These are phyloP conservation scores for Drosophila kambysellisi DNA, from an alignment of 2,888 invertebrate genomes.

Conservation along the genomic window DNA sequence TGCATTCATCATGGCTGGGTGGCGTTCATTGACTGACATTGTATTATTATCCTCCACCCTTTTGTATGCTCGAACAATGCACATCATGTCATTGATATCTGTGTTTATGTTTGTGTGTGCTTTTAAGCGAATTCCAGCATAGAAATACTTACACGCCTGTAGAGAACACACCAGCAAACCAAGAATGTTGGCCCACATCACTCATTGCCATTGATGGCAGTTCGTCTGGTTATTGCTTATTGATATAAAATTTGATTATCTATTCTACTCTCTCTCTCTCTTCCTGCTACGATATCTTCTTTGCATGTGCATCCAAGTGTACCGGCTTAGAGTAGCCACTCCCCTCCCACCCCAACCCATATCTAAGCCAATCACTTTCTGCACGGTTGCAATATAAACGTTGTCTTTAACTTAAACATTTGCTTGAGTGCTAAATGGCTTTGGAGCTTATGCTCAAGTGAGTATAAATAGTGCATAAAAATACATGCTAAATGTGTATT, in stretches of 20 bases:
- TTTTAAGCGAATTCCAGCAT: constrained; percentile 25
- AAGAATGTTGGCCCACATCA: constrained; percentile 28
- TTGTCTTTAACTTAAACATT: not conserved
- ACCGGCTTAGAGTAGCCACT: constrained; percentile 15
- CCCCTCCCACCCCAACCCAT: no score
- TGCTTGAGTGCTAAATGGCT: not conserved
- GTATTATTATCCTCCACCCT: constrained; percentile 25
- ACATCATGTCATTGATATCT: constrained; percentile 24
- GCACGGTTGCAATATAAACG: constrained; percentile 4
- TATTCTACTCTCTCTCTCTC: constrained; percentile 32
- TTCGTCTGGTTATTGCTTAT: constrained; percentile 68
- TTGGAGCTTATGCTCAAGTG: not conserved
- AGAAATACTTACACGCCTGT: constrained; percentile 14
- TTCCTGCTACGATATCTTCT: constrained; percentile 43
- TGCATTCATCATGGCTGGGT: constrained; percentile 49
- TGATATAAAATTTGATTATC: constrained; percentile 69
- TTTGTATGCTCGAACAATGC: constrained; percentile 50
- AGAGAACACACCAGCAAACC: not conserved
- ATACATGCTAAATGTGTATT: not conserved
- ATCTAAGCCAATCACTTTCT: no score
- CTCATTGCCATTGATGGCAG: constrained; percentile 38
- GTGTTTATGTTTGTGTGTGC: constrained; percentile 1
- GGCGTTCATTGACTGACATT: constrained; percentile 64
- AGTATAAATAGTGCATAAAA: not conserved
- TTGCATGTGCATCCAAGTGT: constrained; percentile 53